These are phyloP conservation scores for Eciton burchellii DNA, from an alignment of 1,140 invertebrate genomes.

Conservation along the genomic window DNA sequence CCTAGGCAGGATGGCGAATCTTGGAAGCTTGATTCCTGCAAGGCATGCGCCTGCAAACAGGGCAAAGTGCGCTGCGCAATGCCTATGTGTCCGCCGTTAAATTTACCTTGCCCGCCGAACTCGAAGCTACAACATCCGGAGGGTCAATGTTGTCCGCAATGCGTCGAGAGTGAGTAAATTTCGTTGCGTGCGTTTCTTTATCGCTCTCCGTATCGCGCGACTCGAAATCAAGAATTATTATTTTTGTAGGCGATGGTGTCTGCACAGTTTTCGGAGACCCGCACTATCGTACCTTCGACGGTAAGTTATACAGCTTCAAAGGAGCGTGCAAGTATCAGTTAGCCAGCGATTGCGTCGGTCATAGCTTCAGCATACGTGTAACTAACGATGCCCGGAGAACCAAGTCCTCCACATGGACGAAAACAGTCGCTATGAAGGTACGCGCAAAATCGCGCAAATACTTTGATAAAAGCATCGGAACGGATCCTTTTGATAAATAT, in stretches of 20 bases:
- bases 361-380: constrained; percentile 94
- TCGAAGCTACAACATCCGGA: constrained; percentile 89
- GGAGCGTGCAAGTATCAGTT: constrained; percentile 96
- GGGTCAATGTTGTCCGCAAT: constrained; percentile 94
- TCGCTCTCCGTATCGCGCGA: not conserved
- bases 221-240: not conserved
- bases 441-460: constrained; percentile 11
- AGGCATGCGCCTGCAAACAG: constrained; percentile 92
- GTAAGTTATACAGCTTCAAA: constrained; percentile 96
- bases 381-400: constrained; percentile 94
- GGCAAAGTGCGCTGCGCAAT: constrained; percentile 93
- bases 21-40: constrained; percentile 95
- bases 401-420: constrained; percentile 93
- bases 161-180: constrained; percentile 90
- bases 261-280: constrained; percentile 97
- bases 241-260: constrained; percentile 90
- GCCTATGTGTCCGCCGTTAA: constrained; percentile 89
- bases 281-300: constrained; percentile 97
- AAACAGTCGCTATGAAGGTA: constrained; percentile 93
- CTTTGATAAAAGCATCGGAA: not conserved
- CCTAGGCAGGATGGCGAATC: constrained; percentile 92
- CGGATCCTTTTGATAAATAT: not conserved
- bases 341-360: constrained; percentile 91
- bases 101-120: constrained; percentile 89
- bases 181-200: too few species aligned